These are phyloP conservation scores for Vulpes vulpes DNA, from an alignment of 2,113 vertebrate species.

Conservation along the genomic window DNA sequence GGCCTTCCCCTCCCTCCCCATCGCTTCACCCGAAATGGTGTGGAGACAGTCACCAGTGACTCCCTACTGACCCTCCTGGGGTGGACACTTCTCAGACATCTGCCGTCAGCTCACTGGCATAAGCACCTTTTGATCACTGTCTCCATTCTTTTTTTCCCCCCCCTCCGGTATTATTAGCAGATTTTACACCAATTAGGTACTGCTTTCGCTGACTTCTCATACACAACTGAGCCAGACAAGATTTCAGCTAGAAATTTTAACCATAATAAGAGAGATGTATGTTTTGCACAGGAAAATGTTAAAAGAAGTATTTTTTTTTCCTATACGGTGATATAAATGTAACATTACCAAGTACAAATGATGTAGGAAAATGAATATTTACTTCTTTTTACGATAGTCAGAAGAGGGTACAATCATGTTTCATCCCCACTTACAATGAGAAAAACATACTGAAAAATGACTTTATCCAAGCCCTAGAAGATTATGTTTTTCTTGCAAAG, in stretches of 20 bases:
- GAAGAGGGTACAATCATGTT: conserved; percentile 16
- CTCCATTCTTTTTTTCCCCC: not conserved
- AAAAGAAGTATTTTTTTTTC: not conserved
- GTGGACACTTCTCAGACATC: not conserved
- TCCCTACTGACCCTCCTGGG: not conserved
- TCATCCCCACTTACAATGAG: not conserved
- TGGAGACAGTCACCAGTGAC: not conserved
- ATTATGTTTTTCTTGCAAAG: not conserved
- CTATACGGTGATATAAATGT: not conserved
- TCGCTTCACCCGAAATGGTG: not conserved
- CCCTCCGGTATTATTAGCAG: not conserved
- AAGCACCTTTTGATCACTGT: not conserved
- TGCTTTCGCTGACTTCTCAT: not conserved
- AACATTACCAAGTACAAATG: not conserved
- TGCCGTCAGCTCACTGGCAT: not conserved
- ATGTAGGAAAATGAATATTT: not conserved
- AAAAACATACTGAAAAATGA: conserved; percentile 6
- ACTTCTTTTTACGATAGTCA: not conserved
- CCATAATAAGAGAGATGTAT: not conserved
- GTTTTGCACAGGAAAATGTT: conserved; percentile 19
- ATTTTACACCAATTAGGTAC: not conserved
- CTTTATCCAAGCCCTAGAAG: not conserved
- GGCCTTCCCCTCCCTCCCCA: not conserved
- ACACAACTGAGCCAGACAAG: not conserved
- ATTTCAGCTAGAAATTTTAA: conserved; percentile 8